Base-by-base conservation (phyloP, 2,888 invertebrate species). In the Clivina fossor region DNA sequence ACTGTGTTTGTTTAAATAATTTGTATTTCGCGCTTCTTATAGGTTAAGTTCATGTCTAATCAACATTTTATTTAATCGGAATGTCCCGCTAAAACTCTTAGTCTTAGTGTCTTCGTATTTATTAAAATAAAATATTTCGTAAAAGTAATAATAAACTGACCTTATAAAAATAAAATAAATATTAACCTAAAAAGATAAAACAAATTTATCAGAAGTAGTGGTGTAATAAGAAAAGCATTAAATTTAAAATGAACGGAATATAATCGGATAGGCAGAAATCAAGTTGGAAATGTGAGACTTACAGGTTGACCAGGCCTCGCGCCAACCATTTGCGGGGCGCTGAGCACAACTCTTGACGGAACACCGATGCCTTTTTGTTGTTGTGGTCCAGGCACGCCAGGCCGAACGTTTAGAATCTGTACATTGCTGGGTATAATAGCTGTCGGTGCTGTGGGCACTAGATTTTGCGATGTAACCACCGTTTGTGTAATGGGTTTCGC, bases 321-420 rank as follows among this genome's bases (percentile, higher is more conserved):
- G 65, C 88, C 88, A 63, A 90, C 85, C 77, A 92, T 84, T 74
- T 90, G 89, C 66, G 85, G 89, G 60, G 85, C 80, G 66, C 88
- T 88, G 65, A 92, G 86, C 65, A 93, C 88, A 66, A 93, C 90
- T 69, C 93, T 82, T 48, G 89, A 86, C 58, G 89, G 82, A 60
- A 90, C 85, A 56, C 84, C 82, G n/a, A n/a, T n/a, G n/a, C n/a
- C n/a, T n/a, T n/a, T n/a, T n/a, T n/a, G n/a, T 74, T 90, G 90
- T 72, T 87, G 87, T 59, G 82, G 79, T 64, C 84, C 79, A 40
- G 88, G 86, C 58, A 84, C 80, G 59, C 83, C 85, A 49, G 88
- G 86, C 64, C 91, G 81, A 80, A 90, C 88, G 74, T 91, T 92
- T 64, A 92, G 80, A 69, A 93, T 88, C 75, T 90, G 89, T 67